Conservation (phyloP, 2,888 invertebrate species). For the Cistogaster globosa region DNA sequence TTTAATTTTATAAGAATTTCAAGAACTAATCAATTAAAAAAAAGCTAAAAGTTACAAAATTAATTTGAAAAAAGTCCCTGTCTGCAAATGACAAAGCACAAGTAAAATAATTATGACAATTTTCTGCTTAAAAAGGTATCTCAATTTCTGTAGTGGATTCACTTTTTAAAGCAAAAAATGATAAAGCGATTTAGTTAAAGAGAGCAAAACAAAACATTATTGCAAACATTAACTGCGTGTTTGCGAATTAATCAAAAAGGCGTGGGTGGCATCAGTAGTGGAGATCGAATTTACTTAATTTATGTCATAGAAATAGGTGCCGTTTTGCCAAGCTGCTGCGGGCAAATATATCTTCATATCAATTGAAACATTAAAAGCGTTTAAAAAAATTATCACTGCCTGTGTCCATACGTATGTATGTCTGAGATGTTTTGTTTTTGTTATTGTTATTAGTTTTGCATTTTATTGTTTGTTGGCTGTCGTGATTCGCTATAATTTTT, state of each 20-base stretch:
- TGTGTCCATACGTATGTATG: background rate
- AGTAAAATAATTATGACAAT: background rate
- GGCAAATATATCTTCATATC: conserved; percentile 36
- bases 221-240: conserved; percentile 63
- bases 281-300: conserved; percentile 32
- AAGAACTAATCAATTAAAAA: no score
- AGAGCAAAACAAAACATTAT: conserved; percentile 14
- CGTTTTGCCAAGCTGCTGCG: conserved; percentile 64
- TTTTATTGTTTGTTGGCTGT: background rate
- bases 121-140: background rate
- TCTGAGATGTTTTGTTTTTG: conserved; percentile 24
- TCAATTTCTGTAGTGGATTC: no score
- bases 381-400: conserved; percentile 25
- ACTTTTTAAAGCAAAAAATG: no score
- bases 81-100: no score
- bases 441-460: conserved; percentile 26
- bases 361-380: conserved; percentile 38
- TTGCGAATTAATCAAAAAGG: conserved; percentile 47
- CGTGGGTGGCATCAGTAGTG: conserved; percentile 50
- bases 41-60: no score
- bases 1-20: no score
- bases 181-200: conserved; percentile 29
- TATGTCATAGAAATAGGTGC: conserved; percentile 35
- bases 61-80: no score
- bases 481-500: conserved; percentile 28